Percentiles rank a stretch among this genome's conserved stretches.
Evolutionary conservation across 2,888 invertebrate species (phyloP).

Genomic region (Heliconius ethilla): DNA sequence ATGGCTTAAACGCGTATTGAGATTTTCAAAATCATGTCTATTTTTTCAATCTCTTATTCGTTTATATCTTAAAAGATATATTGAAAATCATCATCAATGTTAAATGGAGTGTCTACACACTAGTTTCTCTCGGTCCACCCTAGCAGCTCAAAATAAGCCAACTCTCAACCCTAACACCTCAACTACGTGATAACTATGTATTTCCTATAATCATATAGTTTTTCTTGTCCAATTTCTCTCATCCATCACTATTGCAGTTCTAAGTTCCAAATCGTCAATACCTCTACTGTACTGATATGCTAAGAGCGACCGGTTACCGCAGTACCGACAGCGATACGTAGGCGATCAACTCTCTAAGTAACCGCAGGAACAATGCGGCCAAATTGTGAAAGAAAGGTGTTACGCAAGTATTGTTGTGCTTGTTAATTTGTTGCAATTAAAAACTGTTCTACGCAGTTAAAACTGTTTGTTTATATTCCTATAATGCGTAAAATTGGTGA

Average conservation of each 20-base stretch:
- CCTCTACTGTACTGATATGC: neutral
- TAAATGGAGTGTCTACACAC: too few relatives aligned
- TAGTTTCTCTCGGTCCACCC: too few relatives aligned
- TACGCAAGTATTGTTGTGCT: conserved; percentile 18
- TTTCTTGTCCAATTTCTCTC: too few relatives aligned
- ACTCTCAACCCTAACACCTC: too few relatives aligned
- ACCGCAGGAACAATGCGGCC: conserved; percentile 41
- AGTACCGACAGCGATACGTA: conserved; percentile 38
- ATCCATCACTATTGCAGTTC: neutral
- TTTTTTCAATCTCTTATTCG: too few relatives aligned
- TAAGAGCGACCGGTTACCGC: conserved; percentile 41
- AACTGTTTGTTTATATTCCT: neutral
- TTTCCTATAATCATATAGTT: too few relatives aligned
- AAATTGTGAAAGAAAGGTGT: conserved; percentile 31
- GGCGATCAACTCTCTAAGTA: conserved; percentile 38
- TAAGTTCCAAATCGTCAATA: neutral
- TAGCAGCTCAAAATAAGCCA: too few relatives aligned
- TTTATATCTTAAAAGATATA: too few relatives aligned
- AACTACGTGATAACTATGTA: too few relatives aligned
- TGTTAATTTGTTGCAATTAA: neutral
- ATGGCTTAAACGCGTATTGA: neutral
- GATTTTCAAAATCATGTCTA: too few relatives aligned
- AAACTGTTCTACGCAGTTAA: neutral
- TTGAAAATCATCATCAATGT: too few relatives aligned
- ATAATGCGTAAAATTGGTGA: neutral